These are phyloP conservation scores for Mesocentrotus franciscanus DNA, from an alignment of 53 echinoderm and acorn worm genomes.

Conservation along the genomic window DNA sequence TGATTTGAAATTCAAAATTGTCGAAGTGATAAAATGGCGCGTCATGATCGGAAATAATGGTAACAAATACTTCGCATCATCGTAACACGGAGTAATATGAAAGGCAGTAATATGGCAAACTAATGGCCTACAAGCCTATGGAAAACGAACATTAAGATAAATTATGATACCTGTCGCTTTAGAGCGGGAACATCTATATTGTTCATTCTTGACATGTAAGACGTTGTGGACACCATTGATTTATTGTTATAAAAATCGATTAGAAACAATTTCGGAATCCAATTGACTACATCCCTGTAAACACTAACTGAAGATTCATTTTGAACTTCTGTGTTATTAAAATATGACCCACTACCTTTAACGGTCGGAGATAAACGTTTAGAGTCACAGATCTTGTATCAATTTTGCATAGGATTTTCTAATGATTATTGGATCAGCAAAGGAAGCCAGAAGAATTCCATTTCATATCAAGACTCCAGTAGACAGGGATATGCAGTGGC, in stretches of 20 bases:
- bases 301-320: background rate
- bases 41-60: background rate
- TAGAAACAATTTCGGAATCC: background rate
- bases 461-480: background rate
- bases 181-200: background rate
- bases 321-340: background rate
- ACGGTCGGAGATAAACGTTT: background rate
- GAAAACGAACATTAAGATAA: too few relatives aligned
- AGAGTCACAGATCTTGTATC: conserved; percentile 3
- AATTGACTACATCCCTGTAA: background rate
- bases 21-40: background rate
- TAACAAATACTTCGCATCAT: background rate
- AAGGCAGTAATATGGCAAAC: too few relatives aligned
- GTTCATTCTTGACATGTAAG: background rate
- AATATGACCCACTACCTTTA: background rate
- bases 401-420: conserved; percentile 3
- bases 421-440: background rate
- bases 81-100: too few relatives aligned
- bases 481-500: background rate
- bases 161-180: too few relatives aligned
- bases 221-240: background rate
- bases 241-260: background rate
- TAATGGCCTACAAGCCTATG: too few relatives aligned
- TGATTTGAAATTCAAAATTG: background rate
- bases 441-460: background rate